These are phyloP conservation scores for Notothenia rossii DNA, from an alignment of 2,113 vertebrate genomes.

Conservation along the genomic window DNA sequence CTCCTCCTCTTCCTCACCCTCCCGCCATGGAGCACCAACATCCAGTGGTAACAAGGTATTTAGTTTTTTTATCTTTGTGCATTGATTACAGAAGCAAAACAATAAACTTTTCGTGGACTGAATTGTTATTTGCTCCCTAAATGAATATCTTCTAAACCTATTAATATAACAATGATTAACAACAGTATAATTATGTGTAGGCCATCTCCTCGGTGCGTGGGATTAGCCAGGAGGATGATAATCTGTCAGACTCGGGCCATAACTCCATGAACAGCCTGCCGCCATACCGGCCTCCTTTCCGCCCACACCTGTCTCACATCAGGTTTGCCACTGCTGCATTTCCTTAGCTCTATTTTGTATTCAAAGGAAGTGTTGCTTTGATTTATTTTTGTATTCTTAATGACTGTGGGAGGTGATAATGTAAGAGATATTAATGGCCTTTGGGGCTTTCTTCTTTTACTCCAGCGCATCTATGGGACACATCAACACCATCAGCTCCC, in stretches of 20 bases:
- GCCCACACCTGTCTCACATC: conserved; percentile 89
- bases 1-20: conserved; percentile 88
- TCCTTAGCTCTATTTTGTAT: conserved; percentile 16
- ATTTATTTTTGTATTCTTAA: conserved; percentile 17
- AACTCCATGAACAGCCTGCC: conserved; percentile 94
- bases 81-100: conserved; percentile 6
- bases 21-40: conserved; percentile 74
- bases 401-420: conserved; percentile 34
- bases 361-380: conserved; percentile 10
- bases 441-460: neutral
- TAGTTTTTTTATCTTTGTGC: neutral
- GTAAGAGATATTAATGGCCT: conserved; percentile 8
- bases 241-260: conserved; percentile 89
- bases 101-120: neutral
- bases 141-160: neutral
- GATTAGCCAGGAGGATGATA: conserved; percentile 88
- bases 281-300: conserved; percentile 88
- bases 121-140: conserved; percentile 15
- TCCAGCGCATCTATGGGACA: conserved; percentile 92
- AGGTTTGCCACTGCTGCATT: conserved; percentile 71
- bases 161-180: conserved; percentile 22
- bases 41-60: conserved; percentile 75
- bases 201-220: conserved; percentile 81
- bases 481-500: conserved; percentile 94
- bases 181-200: conserved; percentile 26